phyloP scores from a whole-genome alignment of 2,113 vertebrate species.

The Sisor rabdophorus region DNA sequence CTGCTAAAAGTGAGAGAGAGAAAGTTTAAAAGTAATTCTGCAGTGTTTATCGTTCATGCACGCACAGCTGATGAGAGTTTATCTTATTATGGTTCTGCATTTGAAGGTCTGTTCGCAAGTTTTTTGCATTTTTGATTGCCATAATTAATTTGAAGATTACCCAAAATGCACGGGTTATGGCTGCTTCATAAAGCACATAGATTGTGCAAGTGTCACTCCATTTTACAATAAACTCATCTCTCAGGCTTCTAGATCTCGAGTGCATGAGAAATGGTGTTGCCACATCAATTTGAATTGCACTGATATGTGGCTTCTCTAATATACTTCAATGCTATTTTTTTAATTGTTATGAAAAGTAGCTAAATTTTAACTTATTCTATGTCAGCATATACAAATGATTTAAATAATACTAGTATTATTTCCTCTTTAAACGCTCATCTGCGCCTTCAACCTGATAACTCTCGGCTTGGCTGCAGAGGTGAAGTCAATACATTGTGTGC shows the following conservation, averaged over 20 bases:
- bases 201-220: slow-evolving; percentile 29
- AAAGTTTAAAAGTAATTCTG: slow-evolving; percentile 34
- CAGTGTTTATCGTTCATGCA: slow-evolving; percentile 44
- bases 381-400: slow-evolving; percentile 24
- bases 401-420: slow-evolving; percentile 33
- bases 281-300: slow-evolving; percentile 48
- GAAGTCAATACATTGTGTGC: slow-evolving; percentile 13
- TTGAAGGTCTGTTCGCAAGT: slow-evolving; percentile 1
- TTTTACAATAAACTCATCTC: not conserved
- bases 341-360: slow-evolving; percentile 18
- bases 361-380: slow-evolving; percentile 16
- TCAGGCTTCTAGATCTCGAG: not conserved
- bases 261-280: slow-evolving; percentile 15
- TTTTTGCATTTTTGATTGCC: slow-evolving; percentile 37
- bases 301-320: slow-evolving; percentile 35
- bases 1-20: slow-evolving; percentile 45
- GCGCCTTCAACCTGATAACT: slow-evolving; percentile 23
- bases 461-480: slow-evolving; percentile 23
- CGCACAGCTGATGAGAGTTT: slow-evolving; percentile 38
- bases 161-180: slow-evolving; percentile 60
- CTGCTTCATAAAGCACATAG: slow-evolving; percentile 53
- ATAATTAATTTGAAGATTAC: slow-evolving; percentile 58
- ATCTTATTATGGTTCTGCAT: slow-evolving; percentile 27
- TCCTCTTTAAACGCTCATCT: slow-evolving; percentile 21
- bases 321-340: slow-evolving; percentile 32